These are phyloP conservation scores for Aurelia aurita complex sp. Pacific DNA, from an alignment of 30 jellyfish, hydroid and myxozoan genomes.

Conservation along the genomic window DNA sequence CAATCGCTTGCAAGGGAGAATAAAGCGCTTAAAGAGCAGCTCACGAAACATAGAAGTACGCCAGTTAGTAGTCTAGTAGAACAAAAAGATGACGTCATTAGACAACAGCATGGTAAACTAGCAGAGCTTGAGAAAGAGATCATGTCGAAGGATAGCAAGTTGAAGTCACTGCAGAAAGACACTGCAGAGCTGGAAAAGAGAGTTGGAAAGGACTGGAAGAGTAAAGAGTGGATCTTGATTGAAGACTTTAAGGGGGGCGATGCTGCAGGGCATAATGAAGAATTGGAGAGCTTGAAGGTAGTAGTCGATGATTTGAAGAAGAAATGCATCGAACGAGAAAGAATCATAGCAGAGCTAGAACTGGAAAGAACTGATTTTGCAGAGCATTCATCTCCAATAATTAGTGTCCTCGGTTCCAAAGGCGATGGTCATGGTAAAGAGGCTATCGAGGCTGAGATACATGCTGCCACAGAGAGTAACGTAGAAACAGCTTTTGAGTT, in stretches of 20 bases:
- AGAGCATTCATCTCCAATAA: neutral
- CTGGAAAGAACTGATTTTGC: neutral
- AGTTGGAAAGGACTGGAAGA: conserved; percentile 23
- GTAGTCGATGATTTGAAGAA: conserved; percentile 2
- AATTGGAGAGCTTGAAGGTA: conserved; percentile 20
- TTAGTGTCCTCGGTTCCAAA: neutral
- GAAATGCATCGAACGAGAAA: conserved; percentile 5
- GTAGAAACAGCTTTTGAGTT: conserved; percentile 20
- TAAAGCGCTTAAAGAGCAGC: conserved; percentile 8
- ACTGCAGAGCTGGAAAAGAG: conserved; percentile 10
- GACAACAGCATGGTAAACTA: conserved; percentile 15
- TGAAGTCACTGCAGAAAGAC: conserved; percentile 1
- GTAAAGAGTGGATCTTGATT: conserved; percentile 19
- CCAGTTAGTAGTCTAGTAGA: conserved; percentile 29
- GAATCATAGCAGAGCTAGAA: conserved; percentile 5
- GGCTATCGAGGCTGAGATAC: conserved; percentile 27
- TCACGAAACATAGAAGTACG: conserved; percentile 26
- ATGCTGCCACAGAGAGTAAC: conserved; percentile 26
- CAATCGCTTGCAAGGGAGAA: conserved; percentile 20
- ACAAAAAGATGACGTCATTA: conserved; percentile 11
- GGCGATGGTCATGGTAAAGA: conserved; percentile 12
- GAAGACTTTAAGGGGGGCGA: conserved; percentile 6
- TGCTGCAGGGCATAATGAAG: conserved; percentile 3
- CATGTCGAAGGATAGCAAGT: neutral
- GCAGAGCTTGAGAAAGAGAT: conserved; percentile 22